These are phyloP conservation scores for Microcebus griseorufus DNA, from an alignment of 2,113 vertebrate species.

Conservation along the genomic window DNA sequence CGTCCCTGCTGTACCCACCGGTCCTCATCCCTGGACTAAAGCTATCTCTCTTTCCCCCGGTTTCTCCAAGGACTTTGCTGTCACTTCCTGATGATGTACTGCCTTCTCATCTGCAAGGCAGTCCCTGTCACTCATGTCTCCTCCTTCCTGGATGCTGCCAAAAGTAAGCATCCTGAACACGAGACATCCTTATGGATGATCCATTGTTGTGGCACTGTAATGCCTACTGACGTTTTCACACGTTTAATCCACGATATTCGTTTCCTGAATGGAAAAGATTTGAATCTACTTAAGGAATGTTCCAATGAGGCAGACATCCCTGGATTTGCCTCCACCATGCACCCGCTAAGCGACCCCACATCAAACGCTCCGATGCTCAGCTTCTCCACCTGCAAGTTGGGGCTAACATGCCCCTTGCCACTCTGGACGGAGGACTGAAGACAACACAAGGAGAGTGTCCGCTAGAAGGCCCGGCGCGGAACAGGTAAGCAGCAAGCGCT, in stretches of 20 bases:
- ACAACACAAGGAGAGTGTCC: accelerated
- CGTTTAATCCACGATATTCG: accelerated
- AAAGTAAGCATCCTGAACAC: accelerated
- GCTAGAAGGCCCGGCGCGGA: accelerated
- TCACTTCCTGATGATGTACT: accelerated
- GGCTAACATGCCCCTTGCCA: no score
- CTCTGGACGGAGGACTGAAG: background rate
- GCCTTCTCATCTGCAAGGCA: accelerated
- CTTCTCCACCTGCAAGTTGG: accelerated
- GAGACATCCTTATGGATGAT: background rate
- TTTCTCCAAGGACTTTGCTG: background rate
- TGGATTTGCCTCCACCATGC: background rate
- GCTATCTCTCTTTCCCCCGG: background rate
- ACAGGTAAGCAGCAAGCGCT: accelerated
- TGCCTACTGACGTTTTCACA: no score
- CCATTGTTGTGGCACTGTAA: accelerated
- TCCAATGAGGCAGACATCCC: background rate
- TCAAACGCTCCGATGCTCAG: background rate
- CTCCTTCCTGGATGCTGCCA: accelerated
- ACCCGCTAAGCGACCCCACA: accelerated
- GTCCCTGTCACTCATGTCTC: accelerated
- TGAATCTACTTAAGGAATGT: background rate
- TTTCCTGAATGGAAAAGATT: background rate
- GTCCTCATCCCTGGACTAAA: background rate
- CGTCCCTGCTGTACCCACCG: accelerated